Evolutionary conservation across 2,888 invertebrate species (phyloP).

Genomic region (Noctua janthina): DNA sequence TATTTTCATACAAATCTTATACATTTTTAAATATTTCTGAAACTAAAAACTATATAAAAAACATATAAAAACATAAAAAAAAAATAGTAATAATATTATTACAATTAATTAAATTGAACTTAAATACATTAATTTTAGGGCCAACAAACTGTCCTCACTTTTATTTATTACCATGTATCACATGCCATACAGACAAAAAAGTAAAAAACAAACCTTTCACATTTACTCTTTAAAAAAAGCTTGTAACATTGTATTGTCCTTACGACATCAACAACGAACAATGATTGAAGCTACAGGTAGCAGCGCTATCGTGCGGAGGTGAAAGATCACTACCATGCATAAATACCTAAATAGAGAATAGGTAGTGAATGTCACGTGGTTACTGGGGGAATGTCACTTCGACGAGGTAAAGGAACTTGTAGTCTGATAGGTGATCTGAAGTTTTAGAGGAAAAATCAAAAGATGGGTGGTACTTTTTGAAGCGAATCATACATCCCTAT

Average conservation of each 20-base stretch:
- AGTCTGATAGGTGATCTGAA: not conserved
- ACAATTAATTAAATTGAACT: not conserved
- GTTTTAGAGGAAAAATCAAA: not conserved
- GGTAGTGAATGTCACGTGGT: slow-evolving; percentile 10
- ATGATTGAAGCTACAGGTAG: slow-evolving; percentile 47
- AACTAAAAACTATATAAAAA: no score
- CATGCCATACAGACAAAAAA: not conserved
- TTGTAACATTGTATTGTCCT: not conserved
- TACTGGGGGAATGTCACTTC: not conserved
- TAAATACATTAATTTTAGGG: not conserved
- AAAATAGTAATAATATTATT: no score
- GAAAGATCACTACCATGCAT: slow-evolving; percentile 49
- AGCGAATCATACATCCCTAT: no score
- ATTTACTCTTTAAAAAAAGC: not conserved
- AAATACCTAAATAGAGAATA: slow-evolving; percentile 19
- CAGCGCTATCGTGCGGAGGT: slow-evolving; percentile 29
- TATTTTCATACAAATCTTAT: no score
- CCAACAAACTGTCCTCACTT: not conserved
- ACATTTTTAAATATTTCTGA: no score
- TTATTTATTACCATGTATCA: not conserved
- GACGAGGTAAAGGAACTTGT: not conserved
- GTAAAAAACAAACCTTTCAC: not conserved
- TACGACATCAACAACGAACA: slow-evolving; percentile 23
- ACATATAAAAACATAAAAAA: no score
- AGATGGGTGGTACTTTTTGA: not conserved